Base-by-base conservation (phyloP, 2,797 vertebrate genomes). In the Gymnocypris eckloni region DNA sequence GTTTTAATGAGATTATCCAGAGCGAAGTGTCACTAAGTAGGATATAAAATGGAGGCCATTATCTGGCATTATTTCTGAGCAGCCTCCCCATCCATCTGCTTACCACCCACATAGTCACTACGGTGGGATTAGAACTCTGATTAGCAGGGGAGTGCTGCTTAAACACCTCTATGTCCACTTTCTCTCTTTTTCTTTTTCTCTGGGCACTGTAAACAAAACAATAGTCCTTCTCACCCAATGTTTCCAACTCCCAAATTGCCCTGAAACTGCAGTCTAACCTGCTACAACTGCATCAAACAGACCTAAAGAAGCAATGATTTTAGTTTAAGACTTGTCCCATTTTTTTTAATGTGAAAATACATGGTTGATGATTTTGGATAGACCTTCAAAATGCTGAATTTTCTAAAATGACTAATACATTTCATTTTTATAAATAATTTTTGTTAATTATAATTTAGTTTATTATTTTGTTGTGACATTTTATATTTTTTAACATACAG, bases 41-140 rank as follows among this genome's bases (percentile, higher is more conserved):
- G 95, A 96, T 95, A 95, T 96, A 95, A 96, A 96, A 96, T 95
- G 94, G 95, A 95, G 95, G 95, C 94, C 94, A 96, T 96, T 96
- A 96, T 95, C 92, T 94, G 94, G 94, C 95, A 96, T 96, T 96
- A 96, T 95, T 94, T 94, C 91, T 92, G 92, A 93, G 94, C 92
- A 86, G 89, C 92, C 88, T 90, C 92, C 88, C 87, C 90, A 94
- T 95, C 94, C 95, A 96, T 96, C 95, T 96, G 94, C 94, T 92
- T 90, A 91, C 95, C 95, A 94, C 95, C 95, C 94, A 95, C 95
- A 93, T 94, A 93, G 92, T 90, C 92, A 93, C 94, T 94, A 93
- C 90, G 90, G 93, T 92, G 92, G 94, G 95, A 96, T 95, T 95
- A 95, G 91, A 93, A 93, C 90, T 92, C 88, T 92, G 93, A 95